phyloP scores from a whole-genome alignment of 2,113 vertebrate genomes.

The Pterocles orientalis region DNA sequence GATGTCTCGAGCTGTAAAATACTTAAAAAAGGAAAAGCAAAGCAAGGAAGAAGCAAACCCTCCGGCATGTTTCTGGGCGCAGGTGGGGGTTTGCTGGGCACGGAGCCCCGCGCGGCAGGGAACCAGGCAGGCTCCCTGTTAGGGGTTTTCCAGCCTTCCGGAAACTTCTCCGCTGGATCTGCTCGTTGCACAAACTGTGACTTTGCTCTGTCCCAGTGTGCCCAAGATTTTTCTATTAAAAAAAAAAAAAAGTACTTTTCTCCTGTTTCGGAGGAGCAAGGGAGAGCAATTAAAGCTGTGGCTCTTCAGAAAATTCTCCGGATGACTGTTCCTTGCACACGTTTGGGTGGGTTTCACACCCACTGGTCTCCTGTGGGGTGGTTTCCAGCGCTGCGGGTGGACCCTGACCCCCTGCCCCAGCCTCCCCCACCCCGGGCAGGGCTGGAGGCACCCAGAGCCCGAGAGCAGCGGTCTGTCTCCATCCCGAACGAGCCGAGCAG shows the following conservation, averaged over 20 bases:
- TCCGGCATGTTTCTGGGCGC: too few relatives aligned
- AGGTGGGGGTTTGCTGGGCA: neutral
- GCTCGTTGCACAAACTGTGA: neutral
- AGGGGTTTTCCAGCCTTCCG: neutral
- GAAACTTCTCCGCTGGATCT: neutral
- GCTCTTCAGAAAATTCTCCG: neutral
- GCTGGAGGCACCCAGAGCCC: accelerated
- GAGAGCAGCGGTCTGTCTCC: accelerated
- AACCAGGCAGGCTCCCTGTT: too few relatives aligned
- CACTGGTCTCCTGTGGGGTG: neutral
- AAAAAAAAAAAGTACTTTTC: neutral
- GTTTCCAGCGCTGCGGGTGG: too few relatives aligned
- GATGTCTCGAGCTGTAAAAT: neutral
- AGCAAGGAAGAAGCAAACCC: neutral
- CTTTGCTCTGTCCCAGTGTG: neutral
- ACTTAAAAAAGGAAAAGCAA: neutral
- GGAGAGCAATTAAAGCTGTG: neutral
- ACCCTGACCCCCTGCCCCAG: neutral
- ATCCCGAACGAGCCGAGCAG: neutral
- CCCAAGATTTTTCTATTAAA: neutral
- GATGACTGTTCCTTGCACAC: neutral
- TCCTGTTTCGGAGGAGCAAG: neutral
- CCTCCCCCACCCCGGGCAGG: neutral
- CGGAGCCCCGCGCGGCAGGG: neutral
- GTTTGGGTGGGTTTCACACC: neutral